Percentiles rank a stretch among this genome's conserved stretches.
Evolutionary conservation across 2,888 invertebrate species (phyloP).

Genomic region (Orchesellides sinensis): DNA sequence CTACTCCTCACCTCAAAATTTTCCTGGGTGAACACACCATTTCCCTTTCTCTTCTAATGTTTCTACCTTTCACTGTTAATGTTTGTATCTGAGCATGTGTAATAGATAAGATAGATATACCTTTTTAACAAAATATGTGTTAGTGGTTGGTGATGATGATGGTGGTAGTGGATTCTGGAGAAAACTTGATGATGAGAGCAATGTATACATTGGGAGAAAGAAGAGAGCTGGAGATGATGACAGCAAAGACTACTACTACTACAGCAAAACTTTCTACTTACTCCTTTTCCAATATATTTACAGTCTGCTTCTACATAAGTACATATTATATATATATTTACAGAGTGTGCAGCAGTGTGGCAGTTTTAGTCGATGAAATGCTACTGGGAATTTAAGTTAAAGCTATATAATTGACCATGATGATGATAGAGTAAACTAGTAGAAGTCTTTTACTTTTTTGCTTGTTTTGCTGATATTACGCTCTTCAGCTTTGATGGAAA

Average conservation of each 20-base stretch:
- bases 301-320: background rate
- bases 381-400: slow-evolving; percentile 44
- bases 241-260: no score
- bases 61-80: background rate
- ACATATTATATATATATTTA: no score
- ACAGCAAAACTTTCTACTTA: background rate
- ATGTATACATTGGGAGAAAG: background rate
- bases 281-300: background rate
- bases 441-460: background rate
- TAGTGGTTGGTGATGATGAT: background rate
- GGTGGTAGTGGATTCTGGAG: background rate
- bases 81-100: no score
- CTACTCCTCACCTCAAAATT: no score
- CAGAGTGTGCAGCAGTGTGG: no score
- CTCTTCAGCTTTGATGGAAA: slow-evolving; percentile 75
- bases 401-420: slow-evolving; percentile 31
- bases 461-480: slow-evolving; percentile 61
- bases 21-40: no score
- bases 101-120: no score
- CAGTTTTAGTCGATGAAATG: slow-evolving; percentile 40
- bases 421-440: slow-evolving; percentile 48
- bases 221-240: background rate
- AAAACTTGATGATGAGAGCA: background rate
- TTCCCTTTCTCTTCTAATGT: background rate
- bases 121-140: no score